Base-by-base conservation (phyloP, 2,797 vertebrate species). In the Sciurus vulgaris region DNA sequence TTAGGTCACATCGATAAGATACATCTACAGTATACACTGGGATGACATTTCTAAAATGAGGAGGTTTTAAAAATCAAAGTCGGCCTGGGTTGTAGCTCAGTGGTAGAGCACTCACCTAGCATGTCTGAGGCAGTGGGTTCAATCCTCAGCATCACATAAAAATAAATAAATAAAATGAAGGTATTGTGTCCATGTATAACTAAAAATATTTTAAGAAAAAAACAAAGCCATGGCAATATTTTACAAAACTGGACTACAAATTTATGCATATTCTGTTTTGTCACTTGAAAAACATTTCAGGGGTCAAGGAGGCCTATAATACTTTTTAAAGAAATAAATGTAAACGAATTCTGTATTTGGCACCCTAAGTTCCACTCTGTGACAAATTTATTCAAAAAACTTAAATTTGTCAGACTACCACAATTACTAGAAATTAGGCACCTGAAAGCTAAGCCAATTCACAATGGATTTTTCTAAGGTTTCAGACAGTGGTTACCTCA, bases 221-320 rank as follows among this genome's bases (percentile, higher is more conserved):
- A 74, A 18, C 41, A 88, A 26, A 38, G 69, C 12, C 10, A 38
- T 10, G 26, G 30, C 20, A 76, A 47, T 28, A 56, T 11, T 26
- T 54, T 47, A 18, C 44, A 14, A 63, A 73, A 76, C 9, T 69
- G n/a, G 65, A 74, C 65, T 61, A 89, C 10, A 70, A 81, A 81
- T 79, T 73, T 17, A 54, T 10, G 77, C 3, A 22, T 76, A 77
- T 70, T 89, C 94, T 97, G 70, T 89, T 95, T 95, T 97, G 56
- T 78, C 14, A 84, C 83, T 94, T 93, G 49, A 70, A 92, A 8
- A 94, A 24, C 33, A 77, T 38, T 89, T 76, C 70, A 83, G 91
- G 63, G 94, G 76, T 26, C 54, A 54, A 86, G 49, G 24, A 89
- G 54, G 18, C 51, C 54, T 56, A 56, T 56, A 56, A 18, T n/a